Conservation (phyloP, 2,888 invertebrate genomes). For the Dioctria rufipes region DNA sequence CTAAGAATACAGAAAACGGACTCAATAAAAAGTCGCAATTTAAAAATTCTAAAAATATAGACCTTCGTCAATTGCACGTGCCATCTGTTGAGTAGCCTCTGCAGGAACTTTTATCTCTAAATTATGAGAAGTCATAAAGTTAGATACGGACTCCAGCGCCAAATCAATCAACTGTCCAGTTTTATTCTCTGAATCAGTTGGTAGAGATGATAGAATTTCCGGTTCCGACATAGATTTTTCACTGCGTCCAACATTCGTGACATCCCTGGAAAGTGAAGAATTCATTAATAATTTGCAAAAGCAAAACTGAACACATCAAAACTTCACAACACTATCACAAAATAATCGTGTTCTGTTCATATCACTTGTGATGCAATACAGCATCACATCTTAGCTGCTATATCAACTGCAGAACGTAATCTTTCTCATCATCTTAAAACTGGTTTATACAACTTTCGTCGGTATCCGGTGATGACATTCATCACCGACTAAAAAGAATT, state of each 20-base stretch:
- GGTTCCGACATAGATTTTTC: slow-evolving; percentile 70
- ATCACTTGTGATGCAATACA: too few species aligned
- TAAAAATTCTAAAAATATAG: slow-evolving; percentile 56
- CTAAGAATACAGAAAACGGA: slow-evolving; percentile 68
- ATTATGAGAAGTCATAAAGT: slow-evolving; percentile 76
- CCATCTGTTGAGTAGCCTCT: slow-evolving; percentile 77
- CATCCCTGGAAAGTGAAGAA: slow-evolving; percentile 66
- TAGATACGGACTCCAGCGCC: slow-evolving; percentile 74
- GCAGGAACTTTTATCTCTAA: slow-evolving; percentile 82
- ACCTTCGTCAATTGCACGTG: slow-evolving; percentile 86
- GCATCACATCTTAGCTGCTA: not conserved
- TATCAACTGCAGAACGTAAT: slow-evolving; percentile 10
- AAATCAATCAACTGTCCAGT: slow-evolving; percentile 74
- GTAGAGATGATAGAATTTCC: slow-evolving; percentile 74
- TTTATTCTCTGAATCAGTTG: slow-evolving; percentile 73
- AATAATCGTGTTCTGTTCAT: too few species aligned
- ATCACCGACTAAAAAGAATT: slow-evolving; percentile 20
- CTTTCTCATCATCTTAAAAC: slow-evolving; percentile 1
- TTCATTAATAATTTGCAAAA: not conserved
- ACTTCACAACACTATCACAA: too few species aligned
- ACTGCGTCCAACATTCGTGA: slow-evolving; percentile 66
- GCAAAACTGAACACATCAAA: too few species aligned
- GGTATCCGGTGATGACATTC: slow-evolving; percentile 4
- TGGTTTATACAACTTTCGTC: slow-evolving; percentile 9
- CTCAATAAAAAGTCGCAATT: not conserved